Percentiles rank a stretch among this genome's conserved stretches.
Conservation (phyloP, 1,140 invertebrate genomes). For the Lineus longissimus region DNA sequence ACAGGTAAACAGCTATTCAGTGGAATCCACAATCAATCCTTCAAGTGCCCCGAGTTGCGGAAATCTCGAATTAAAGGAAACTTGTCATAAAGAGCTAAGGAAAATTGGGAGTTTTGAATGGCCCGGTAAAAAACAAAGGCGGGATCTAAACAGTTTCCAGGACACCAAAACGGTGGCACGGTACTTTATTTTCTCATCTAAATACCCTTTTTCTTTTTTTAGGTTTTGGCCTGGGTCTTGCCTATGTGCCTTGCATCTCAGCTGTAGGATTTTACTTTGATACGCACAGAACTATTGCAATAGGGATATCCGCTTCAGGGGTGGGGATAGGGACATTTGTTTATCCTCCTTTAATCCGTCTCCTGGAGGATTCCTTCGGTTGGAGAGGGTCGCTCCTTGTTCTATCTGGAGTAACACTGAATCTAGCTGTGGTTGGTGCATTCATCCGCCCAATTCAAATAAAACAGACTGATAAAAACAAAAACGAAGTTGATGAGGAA, state of each 20-base stretch:
- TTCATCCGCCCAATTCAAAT: conserved; percentile 15
- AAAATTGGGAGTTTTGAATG: no score
- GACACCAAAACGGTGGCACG: no score
- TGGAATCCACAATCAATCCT: neutral
- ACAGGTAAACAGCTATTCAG: conserved; percentile 24
- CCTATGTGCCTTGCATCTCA: conserved; percentile 83
- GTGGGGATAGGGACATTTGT: conserved; percentile 82
- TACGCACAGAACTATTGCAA: conserved; percentile 77
- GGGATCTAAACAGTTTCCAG: no score
- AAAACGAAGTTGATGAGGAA: neutral
- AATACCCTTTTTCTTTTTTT: conserved; percentile 30
- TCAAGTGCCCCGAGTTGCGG: no score
- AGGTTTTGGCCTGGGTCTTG: conserved; percentile 81
- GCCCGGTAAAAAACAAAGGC: no score
- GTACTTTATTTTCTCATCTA: neutral
- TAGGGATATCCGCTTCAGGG: conserved; percentile 83
- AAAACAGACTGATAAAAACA: no score
- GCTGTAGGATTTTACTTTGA: conserved; percentile 87
- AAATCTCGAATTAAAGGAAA: no score
- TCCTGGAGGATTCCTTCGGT: conserved; percentile 61
- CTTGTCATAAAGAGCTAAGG: no score
- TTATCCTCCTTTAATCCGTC: conserved; percentile 62
- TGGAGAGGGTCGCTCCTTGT: conserved; percentile 66
- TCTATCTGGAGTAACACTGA: conserved; percentile 20
- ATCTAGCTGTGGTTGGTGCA: conserved; percentile 23